phyloP scores from a whole-genome alignment of 2,888 invertebrate species.

The Trachelus iudaicus region DNA sequence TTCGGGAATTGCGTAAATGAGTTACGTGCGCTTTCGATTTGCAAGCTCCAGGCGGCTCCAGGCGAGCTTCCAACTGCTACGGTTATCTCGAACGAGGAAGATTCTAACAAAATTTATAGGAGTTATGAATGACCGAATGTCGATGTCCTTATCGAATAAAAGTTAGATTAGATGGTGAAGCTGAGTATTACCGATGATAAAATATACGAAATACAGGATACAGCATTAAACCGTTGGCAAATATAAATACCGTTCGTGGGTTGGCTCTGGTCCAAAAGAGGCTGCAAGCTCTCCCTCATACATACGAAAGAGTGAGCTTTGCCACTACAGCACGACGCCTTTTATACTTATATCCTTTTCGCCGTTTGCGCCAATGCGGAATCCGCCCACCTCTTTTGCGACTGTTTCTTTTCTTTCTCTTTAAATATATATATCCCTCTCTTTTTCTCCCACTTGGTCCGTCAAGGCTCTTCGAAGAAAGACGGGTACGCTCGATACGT shows the following conservation, averaged over 20 bases:
- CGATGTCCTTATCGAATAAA: background rate
- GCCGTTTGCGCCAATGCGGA: slow-evolving; percentile 26
- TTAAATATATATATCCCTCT: background rate
- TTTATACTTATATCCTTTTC: slow-evolving; percentile 10
- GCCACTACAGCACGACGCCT: slow-evolving; percentile 1
- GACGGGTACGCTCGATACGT: background rate
- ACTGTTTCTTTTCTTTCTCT: background rate
- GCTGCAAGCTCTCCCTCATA: slow-evolving; percentile 1
- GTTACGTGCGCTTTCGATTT: background rate
- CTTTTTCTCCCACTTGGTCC: slow-evolving; percentile 10
- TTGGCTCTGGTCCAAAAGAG: slow-evolving; percentile 13
- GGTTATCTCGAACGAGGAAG: background rate
- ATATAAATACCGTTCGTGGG: slow-evolving; percentile 13
- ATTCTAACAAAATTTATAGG: background rate
- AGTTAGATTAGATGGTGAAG: background rate
- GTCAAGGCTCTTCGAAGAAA: background rate
- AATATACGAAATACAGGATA: background rate
- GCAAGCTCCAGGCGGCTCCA: background rate
- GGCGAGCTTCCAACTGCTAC: background rate
- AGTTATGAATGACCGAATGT: background rate
- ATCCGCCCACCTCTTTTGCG: slow-evolving; percentile 22
- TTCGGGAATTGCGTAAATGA: background rate
- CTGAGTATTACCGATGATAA: background rate
- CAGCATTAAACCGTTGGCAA: background rate
- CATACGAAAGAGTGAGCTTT: slow-evolving; percentile 11